phyloP scores from a whole-genome alignment of 2,888 invertebrate genomes.

The Eilema depressum region DNA sequence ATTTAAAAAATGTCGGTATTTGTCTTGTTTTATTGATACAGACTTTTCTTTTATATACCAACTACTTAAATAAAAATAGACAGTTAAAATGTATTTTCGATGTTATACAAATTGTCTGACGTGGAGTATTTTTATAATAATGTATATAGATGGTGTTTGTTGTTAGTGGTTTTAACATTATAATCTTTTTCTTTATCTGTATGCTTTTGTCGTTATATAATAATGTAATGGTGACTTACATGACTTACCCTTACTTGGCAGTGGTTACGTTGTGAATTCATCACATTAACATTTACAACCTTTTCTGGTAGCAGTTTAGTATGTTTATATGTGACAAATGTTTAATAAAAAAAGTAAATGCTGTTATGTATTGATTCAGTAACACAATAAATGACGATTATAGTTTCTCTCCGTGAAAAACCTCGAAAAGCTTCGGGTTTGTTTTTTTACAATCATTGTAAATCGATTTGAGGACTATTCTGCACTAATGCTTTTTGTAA shows the following conservation, averaged over 20 bases:
- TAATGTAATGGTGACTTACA: conserved; percentile 29
- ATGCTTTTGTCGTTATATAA: conserved; percentile 28
- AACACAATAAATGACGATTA: too few relatives aligned
- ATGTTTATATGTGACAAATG: neutral
- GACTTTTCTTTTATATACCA: conserved; percentile 59
- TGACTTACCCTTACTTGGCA: neutral
- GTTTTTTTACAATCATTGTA: too few relatives aligned
- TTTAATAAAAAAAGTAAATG: neutral
- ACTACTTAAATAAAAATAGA: conserved; percentile 47
- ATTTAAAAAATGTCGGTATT: neutral
- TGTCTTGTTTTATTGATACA: conserved; percentile 8
- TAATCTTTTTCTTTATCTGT: conserved; percentile 40
- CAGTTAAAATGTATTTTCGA: conserved; percentile 75
- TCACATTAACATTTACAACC: neutral
- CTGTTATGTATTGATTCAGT: too few relatives aligned
- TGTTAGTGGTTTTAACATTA: conserved; percentile 46
- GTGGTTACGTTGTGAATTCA: conserved; percentile 5
- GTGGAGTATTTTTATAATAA: conserved; percentile 80
- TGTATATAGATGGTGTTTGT: conserved; percentile 61
- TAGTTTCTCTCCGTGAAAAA: too few relatives aligned
- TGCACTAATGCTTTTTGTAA: too few relatives aligned
- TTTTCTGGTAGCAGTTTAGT: neutral
- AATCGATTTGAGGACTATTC: too few relatives aligned
- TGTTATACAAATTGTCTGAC: conserved; percentile 77
- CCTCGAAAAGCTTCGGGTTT: too few relatives aligned